Evolutionary conservation across 2,888 invertebrate species (phyloP), one percentile per base, ranked within the genome.

Genomic region (Itoplectis maculator): DNA sequence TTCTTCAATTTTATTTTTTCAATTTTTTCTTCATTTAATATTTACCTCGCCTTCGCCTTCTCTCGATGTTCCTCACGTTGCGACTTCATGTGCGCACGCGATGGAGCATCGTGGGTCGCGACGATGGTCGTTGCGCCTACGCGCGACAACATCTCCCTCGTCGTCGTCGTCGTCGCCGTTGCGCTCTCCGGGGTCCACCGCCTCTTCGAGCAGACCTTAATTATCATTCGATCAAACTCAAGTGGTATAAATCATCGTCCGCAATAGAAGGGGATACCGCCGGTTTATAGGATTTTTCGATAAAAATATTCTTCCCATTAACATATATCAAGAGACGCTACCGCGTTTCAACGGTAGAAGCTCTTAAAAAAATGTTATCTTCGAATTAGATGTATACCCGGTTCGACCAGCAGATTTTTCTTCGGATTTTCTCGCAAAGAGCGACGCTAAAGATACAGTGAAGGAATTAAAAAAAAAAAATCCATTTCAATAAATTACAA

Each of bases 21-120:
- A 80, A 61, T 79, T 79, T 76, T 80, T 72, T 78, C 76, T 20
- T 61, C 18, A 82, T 73, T 70, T 83, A 63, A 61, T 68, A 79
- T 78, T 61, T 66, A 54, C 78, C 69, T 47, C 70, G 81, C 75
- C 61, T 66, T 69, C 68, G 73, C 68, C 70, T 49, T 72, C 70
- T 49, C 59, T 73, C 68, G 37, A 74, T 82, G 73, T 79, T 65
- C 40, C 74, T 70, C 68, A 40, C 40, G 20, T 54, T 68, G 40
- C n/a, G n/a, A n/a, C 72, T 76, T 69, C 35, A 56, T 68, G 69
- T 78, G 66, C 5, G 29, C 29, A 29, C 29, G 29, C 29, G 29
- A 29, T 29, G 29, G 29, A 29, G 5, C 29, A 29, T 29, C 29
- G 29, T 29, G 29, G 29, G 29, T 29, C 5, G n/a, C 73, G 54